phyloP scores from a whole-genome alignment of 2,113 vertebrate species.

The Colaptes auratus region DNA sequence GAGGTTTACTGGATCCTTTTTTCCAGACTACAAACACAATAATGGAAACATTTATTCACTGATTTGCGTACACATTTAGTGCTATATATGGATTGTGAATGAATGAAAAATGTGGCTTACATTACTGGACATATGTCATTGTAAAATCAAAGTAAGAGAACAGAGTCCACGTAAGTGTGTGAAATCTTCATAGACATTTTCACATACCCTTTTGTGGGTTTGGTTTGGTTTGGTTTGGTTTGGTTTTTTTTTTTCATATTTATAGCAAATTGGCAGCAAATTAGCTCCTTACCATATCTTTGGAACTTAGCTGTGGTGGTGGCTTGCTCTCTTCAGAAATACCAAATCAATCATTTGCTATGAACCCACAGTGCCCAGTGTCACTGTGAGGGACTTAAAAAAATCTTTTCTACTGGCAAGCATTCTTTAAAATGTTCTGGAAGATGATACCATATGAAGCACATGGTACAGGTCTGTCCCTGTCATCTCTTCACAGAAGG shows the following conservation, averaged over 20 bases:
- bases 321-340: background rate
- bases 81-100: background rate
- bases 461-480: background rate
- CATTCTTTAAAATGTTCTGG: background rate
- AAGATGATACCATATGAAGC: background rate
- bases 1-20: background rate
- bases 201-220: background rate
- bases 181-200: background rate
- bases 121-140: background rate
- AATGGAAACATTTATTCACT: background rate
- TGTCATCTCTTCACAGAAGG: background rate
- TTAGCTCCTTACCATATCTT: background rate
- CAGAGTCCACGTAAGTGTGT: background rate
- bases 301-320: background rate
- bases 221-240: too few relatives aligned
- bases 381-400: background rate
- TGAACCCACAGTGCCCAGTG: background rate
- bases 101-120: background rate
- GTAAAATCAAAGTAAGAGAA: background rate
- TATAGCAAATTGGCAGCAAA: background rate
- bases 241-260: background rate
- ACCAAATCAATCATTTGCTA: background rate
- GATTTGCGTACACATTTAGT: background rate
- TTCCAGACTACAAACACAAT: background rate
- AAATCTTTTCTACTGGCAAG: background rate